These are phyloP conservation scores for Alectoris magna DNA, from an alignment of 2,797 vertebrate species.

Conservation along the genomic window DNA sequence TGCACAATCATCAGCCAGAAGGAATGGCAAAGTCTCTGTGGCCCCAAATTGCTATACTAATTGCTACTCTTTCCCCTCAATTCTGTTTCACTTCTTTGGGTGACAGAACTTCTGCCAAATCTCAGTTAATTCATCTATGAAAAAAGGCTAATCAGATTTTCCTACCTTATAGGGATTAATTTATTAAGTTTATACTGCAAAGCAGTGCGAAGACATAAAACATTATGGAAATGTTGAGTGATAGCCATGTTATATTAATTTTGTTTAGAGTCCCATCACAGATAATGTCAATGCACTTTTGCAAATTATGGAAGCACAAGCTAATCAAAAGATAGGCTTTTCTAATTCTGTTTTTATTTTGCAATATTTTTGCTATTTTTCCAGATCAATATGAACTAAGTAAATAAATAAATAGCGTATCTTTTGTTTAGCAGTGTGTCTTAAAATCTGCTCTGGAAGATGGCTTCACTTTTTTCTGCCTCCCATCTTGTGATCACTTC, in stretches of 20 bases:
- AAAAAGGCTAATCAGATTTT: constrained; percentile 55
- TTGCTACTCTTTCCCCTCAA: background rate
- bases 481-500: background rate
- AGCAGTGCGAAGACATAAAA: constrained; percentile 23
- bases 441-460: background rate
- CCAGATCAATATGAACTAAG: constrained; percentile 2
- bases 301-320: constrained; percentile 28
- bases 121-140: constrained; percentile 55
- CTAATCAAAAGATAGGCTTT: constrained; percentile 47
- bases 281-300: constrained; percentile 51
- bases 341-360: constrained; percentile 26
- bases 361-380: constrained; percentile 23
- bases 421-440: constrained; percentile 17
- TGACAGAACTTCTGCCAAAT: constrained; percentile 36
- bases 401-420: constrained; percentile 33
- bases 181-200: constrained; percentile 47
- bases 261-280: constrained; percentile 58
- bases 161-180: constrained; percentile 47
- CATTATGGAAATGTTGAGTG: constrained; percentile 35
- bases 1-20: background rate
- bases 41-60: background rate
- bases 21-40: background rate
- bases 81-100: background rate
- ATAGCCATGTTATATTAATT: constrained; percentile 50
- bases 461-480: background rate